A percentile compares a stretch with the other conserved stretches of the same genome.
Evolutionary conservation across 2,113 vertebrate species (phyloP).

Genomic region (Hiodon tergisus): DNA sequence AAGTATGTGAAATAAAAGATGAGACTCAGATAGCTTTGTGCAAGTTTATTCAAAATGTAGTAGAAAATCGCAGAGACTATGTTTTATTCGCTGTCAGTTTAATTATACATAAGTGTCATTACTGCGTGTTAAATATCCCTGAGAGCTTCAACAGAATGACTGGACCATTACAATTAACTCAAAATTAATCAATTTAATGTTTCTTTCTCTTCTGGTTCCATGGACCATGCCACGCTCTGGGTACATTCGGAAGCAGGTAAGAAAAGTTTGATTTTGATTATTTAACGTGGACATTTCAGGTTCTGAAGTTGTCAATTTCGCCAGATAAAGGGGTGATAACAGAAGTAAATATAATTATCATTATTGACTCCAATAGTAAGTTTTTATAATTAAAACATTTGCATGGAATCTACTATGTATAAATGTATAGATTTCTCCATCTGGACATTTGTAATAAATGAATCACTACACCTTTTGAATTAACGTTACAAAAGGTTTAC

Average conservation of each 20-base stretch:
- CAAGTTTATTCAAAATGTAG: slow-evolving; percentile 2
- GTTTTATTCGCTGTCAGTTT: background rate
- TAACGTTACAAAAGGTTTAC: no score
- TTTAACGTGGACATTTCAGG: background rate
- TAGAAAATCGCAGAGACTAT: background rate
- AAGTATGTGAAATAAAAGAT: background rate
- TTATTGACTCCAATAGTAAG: no score
- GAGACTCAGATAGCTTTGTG: background rate
- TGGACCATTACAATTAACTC: background rate
- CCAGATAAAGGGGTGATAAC: no score
- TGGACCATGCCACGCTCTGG: background rate
- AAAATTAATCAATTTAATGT: slow-evolving; percentile 4
- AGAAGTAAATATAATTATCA: no score
- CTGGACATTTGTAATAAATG: background rate
- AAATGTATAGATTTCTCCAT: no score
- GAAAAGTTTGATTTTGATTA: background rate
- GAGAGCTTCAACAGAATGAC: background rate
- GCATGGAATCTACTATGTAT: no score
- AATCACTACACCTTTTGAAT: background rate
- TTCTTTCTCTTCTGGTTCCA: slow-evolving; percentile 15
- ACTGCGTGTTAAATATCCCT: background rate
- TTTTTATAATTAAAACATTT: no score
- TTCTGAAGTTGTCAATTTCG: background rate
- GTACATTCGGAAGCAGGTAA: slow-evolving; percentile 23
- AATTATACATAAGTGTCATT: slow-evolving; percentile 4